A percentile compares a stretch with the other conserved stretches of the same genome.
Evolutionary conservation across 2,113 vertebrate species (phyloP).

Genomic region (Mungos mungo): DNA sequence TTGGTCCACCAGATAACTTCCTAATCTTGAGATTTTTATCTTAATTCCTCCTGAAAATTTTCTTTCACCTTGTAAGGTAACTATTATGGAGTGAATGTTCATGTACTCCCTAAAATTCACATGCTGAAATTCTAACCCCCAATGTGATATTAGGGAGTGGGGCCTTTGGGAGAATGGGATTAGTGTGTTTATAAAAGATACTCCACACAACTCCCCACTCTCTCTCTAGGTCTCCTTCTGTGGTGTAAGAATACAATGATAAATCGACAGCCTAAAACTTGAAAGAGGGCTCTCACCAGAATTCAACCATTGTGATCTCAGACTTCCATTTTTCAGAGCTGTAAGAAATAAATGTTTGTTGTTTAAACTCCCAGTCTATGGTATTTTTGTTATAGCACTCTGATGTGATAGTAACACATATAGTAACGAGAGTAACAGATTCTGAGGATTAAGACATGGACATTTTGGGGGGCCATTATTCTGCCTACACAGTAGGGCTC

Average conservation of each 20-base stretch:
- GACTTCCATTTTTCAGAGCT: neutral
- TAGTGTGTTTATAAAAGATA: neutral
- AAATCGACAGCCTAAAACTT: neutral
- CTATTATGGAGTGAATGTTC: neutral
- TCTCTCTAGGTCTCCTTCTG: neutral
- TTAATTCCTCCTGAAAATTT: neutral
- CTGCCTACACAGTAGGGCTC: neutral
- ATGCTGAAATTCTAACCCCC: neutral
- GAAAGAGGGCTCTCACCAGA: neutral
- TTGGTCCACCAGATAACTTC: neutral
- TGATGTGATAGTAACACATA: neutral
- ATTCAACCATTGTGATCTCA: neutral
- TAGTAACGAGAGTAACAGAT: too few relatives aligned
- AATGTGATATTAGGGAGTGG: neutral
- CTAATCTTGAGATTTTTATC: neutral
- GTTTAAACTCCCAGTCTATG: neutral
- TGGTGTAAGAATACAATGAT: neutral
- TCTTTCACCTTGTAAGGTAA: neutral
- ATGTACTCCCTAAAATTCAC: neutral
- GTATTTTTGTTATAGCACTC: neutral
- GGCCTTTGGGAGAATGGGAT: neutral
- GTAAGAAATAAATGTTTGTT: neutral
- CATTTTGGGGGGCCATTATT: neutral
- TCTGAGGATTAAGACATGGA: neutral
- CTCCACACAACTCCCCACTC: neutral